Base-by-base conservation (phyloP, 53 echinoderm and acorn worm genomes). In the Henricia sp. region DNA sequence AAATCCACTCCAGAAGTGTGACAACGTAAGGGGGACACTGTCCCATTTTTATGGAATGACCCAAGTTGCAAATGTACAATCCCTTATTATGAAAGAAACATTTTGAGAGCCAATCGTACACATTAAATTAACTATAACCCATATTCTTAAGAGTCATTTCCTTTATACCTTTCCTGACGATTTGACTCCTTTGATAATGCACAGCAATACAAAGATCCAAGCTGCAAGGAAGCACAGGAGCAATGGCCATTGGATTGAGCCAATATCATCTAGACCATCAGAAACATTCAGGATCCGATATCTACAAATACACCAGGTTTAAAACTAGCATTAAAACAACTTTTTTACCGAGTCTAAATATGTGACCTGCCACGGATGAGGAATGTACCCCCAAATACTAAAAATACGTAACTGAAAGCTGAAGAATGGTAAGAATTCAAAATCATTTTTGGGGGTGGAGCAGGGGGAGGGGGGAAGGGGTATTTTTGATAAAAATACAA, bases 161-260 rank as follows among this genome's bases (percentile, higher is more conserved):
- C 12, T 56, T 27, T 82, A 48, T 69, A 94, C 94, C 82, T 94
- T 94, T 68, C 94, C 94, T 11, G 94, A 91, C 9, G 94, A 88
- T 43, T 91, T 91, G 27, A 94, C 88, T 55, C 94, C 94, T 42
- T 91, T 88, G 36, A 91, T 89, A 70, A 94, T 91, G 55, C 94
- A 94, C 16, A 94, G 83, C 40, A 85, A 88, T 9, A 94, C 91
- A 34, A 94, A 66, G 54, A 94, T 23, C 94, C 94, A 94, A 3
- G 94, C 94, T 5, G 70, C 86, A 20, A 82, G 3, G 27, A 91
- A 88, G 46, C 91, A 89, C 59, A 91, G 77, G 29, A 91, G 83
- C 33, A 94, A 55, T 46, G 85, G 89, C 89, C 89, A 94, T n/a
- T 85, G 82, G 54, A 94, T 91, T 28, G 27, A 52, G 1, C 94